Evolutionary conservation across 92 coral and sea anemone genomes (phyloP).

Genomic region (Actinernus sp.): DNA sequence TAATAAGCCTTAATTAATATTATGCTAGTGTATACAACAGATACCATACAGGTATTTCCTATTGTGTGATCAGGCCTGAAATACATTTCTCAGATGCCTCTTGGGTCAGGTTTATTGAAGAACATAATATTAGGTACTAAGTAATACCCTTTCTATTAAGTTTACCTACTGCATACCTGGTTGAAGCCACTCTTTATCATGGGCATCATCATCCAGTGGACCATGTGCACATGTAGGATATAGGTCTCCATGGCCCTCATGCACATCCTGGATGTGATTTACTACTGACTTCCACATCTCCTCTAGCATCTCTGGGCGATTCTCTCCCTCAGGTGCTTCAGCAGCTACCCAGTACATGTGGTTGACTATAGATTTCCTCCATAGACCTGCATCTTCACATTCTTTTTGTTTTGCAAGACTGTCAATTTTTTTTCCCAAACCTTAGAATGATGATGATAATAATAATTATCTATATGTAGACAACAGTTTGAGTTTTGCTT

Average conservation of each 20-base stretch:
- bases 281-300: slow-evolving; percentile 15
- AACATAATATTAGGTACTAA: too few species aligned
- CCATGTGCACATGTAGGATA: slow-evolving; percentile 17
- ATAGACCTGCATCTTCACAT: slow-evolving; percentile 18
- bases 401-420: slow-evolving; percentile 8
- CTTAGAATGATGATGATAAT: too few species aligned
- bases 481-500: too few species aligned
- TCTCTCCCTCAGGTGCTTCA: slow-evolving; percentile 6
- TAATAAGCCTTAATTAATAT: too few species aligned
- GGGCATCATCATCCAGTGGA: slow-evolving; percentile 6
- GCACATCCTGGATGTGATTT: slow-evolving; percentile 16
- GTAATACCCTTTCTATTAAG: too few species aligned
- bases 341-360: slow-evolving; percentile 20
- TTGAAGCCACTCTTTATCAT: slow-evolving; percentile 18
- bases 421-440: slow-evolving; percentile 18
- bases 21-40: too few species aligned
- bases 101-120: too few species aligned
- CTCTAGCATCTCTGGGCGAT: slow-evolving; percentile 10
- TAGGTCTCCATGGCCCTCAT: slow-evolving; percentile 1
- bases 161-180: slow-evolving; percentile 2
- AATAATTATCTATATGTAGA: too few species aligned
- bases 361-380: slow-evolving; percentile 13
- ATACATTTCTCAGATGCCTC: too few species aligned
- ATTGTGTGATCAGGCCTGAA: too few species aligned
- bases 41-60: too few species aligned